Evolutionary conservation across 2,888 invertebrate species (phyloP), one percentile per base, ranked within the genome.

Genomic region (Anoncus sp.): DNA sequence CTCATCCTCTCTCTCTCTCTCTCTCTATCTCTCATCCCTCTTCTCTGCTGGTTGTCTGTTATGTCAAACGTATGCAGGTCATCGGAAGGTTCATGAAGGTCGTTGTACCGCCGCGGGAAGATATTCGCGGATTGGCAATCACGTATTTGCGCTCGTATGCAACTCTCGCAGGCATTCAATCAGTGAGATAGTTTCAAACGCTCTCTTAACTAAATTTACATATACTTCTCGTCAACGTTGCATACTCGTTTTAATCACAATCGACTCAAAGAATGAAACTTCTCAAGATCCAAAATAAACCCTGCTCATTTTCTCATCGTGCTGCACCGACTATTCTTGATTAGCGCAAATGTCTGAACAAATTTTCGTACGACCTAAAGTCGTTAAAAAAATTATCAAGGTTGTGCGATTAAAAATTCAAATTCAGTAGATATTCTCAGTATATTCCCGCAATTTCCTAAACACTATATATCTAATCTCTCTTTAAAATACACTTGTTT

Each of bases 141-240:
- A 57, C 53, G 35, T 49, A 55, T 66, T 75, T 47, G 12, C 31
- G 55, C 55, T 38, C 66, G 20, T 51, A 31, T 22, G 22, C 38
- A 18, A 27, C 12, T 16, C 16, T 47, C n/a, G 27, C 51, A 12
- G 12, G 43, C 16, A 35, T 57, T 24, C 49, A 38, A 45, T 49
- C 31, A 43, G n/a, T 10, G 40, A 18, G 76, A 81, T 79, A 75
- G 76, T 57, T 79, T 62, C 47, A 70, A 81, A 79, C 78, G 80
- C 83, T 84, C 81, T 14, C n/a, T 2, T 47, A 18, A 35, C 12
- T 47, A 7, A 20, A 31, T 35, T 31, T 20, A 31, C 12, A 18
- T 6, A 24, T 62, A 20, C 31, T 31, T 20, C 18, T 31, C 47
- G 27, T 12, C 18, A 38, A 12, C 12, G 35, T 35, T 55, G 12